These are phyloP conservation scores for Odontophorus gujanensis DNA, from an alignment of 2,113 vertebrate species.

Conservation along the genomic window DNA sequence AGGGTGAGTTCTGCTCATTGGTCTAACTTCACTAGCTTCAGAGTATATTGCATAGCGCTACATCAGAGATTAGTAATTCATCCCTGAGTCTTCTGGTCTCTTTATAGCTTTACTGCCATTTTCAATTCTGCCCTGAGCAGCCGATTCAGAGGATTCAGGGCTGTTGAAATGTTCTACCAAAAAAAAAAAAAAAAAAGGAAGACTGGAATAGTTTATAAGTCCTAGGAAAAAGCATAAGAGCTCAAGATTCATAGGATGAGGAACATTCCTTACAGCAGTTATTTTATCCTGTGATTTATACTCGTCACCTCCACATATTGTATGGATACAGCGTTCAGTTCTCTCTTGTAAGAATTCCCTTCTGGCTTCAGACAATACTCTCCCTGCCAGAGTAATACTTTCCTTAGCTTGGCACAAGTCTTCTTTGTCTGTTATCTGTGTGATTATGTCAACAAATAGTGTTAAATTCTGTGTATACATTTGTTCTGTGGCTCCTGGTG, in stretches of 20 bases:
- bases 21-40: not conserved
- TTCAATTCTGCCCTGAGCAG: conserved; percentile 26
- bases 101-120: conserved; percentile 3
- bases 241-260: conserved; percentile 39
- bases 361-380: not conserved
- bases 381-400: conserved; percentile 4
- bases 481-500: not conserved
- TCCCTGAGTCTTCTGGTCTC: not conserved
- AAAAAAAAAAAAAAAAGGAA: conserved; percentile 31
- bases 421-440: not conserved
- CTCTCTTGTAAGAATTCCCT: conserved; percentile 35
- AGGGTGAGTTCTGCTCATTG: not conserved
- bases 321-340: not conserved
- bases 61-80: not conserved
- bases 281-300: conserved; percentile 63
- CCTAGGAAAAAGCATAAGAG: conserved; percentile 38
- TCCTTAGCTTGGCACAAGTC: not conserved
- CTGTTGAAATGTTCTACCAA: conserved; percentile 27
- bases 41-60: not conserved
- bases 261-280: conserved; percentile 10
- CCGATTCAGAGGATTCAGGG: conserved; percentile 19
- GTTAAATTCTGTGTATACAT: not conserved
- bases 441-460: not conserved
- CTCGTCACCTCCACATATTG: conserved; percentile 24
- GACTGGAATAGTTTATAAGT: conserved; percentile 63